Conservation (phyloP, 2,888 invertebrate genomes). For the Agriotes lineatus region DNA sequence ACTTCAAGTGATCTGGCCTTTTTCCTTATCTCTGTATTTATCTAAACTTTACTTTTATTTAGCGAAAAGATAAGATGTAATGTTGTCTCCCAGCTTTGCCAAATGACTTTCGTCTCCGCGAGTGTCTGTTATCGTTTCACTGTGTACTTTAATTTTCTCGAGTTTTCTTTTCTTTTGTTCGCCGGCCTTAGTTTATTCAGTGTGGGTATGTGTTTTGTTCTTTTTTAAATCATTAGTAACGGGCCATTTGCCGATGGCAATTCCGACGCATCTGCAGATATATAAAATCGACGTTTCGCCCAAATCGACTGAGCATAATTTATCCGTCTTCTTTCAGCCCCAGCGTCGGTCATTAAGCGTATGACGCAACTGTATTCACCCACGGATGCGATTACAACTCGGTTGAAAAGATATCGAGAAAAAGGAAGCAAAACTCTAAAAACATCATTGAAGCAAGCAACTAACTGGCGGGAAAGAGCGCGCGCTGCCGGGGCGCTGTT, state of each 20-base stretch:
- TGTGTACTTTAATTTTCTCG: conserved; percentile 56
- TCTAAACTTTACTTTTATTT: conserved; percentile 65
- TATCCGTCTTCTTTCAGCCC: conserved; percentile 47
- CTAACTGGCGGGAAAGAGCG: conserved; percentile 37
- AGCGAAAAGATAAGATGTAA: conserved; percentile 57
- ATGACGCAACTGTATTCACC: conserved; percentile 38
- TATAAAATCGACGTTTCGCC: conserved; percentile 41
- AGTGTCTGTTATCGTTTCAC: conserved; percentile 56
- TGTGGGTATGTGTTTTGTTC: conserved; percentile 55
- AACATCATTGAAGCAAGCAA: conserved; percentile 48
- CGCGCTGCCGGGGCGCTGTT: conserved; percentile 12
- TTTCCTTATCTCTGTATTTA: conserved; percentile 64
- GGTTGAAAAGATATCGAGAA: conserved; percentile 53
- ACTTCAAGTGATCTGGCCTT: conserved; percentile 63
- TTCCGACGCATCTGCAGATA: conserved; percentile 56
- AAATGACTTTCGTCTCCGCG: conserved; percentile 59
- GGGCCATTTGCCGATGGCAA: conserved; percentile 60
- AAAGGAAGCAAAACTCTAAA: conserved; percentile 52
- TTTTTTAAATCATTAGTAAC: conserved; percentile 62
- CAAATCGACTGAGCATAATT: conserved; percentile 51
- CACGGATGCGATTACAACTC: conserved; percentile 50
- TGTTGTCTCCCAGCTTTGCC: conserved; percentile 56
- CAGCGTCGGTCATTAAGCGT: conserved; percentile 30
- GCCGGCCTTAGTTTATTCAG: conserved; percentile 55
- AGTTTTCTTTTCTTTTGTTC: conserved; percentile 52